Evolutionary conservation across 1,140 invertebrate species (phyloP).

Genomic region (Kradibia gibbosae): DNA sequence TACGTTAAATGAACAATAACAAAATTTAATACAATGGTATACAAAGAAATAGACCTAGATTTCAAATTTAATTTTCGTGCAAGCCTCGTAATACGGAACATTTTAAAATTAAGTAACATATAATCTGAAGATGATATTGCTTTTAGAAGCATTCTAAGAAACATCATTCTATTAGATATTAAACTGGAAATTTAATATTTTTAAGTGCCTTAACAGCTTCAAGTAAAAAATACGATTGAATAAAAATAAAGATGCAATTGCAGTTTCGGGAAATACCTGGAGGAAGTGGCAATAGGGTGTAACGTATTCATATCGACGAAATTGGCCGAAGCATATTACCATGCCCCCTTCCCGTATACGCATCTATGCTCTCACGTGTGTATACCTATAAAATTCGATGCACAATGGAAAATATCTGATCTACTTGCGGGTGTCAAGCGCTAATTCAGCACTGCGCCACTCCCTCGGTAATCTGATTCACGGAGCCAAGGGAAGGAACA

Average conservation of each 20-base stretch:
- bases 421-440: constrained; percentile 42
- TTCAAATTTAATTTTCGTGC: no score
- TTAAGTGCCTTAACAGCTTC: not conserved
- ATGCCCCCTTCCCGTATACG: not conserved
- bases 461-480: constrained; percentile 55
- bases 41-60: no score
- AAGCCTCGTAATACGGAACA: no score
- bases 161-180: not conserved
- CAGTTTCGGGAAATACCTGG: not conserved
- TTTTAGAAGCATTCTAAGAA: not conserved
- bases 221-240: not conserved
- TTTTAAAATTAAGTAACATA: not conserved
- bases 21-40: no score
- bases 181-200: not conserved
- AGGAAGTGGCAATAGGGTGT: constrained; percentile 12
- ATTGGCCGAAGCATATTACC: not conserved
- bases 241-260: not conserved
- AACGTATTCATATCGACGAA: not conserved
- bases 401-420: constrained; percentile 50
- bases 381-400: constrained; percentile 35
- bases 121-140: not conserved
- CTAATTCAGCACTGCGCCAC: constrained; percentile 49
- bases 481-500: constrained; percentile 51
- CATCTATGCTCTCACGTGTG: not conserved
- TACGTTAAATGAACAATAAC: no score